phyloP scores from a whole-genome alignment of 2,113 vertebrate genomes.

The Hyperopisus bebe region DNA sequence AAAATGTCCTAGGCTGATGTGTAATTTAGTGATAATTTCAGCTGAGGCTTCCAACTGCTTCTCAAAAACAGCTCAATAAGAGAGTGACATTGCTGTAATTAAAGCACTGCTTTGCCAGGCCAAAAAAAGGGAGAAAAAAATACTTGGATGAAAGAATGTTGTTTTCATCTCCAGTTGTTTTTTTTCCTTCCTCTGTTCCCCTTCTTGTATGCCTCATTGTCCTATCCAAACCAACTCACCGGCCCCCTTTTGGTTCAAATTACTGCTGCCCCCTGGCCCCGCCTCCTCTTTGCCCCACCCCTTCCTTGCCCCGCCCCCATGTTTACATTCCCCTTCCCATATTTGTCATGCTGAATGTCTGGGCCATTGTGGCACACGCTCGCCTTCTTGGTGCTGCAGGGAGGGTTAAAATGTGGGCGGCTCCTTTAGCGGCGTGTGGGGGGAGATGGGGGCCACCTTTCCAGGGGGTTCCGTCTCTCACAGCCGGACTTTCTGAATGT shows the following conservation, averaged over 20 bases:
- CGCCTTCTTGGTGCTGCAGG: constrained; percentile 43
- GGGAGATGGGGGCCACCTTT: constrained; percentile 32
- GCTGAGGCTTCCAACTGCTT: constrained; percentile 36
- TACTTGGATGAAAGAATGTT: constrained; percentile 57
- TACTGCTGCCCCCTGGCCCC: constrained; percentile 48
- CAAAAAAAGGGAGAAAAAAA: constrained; percentile 31
- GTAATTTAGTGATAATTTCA: constrained; percentile 45
- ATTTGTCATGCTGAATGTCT: constrained; percentile 59
- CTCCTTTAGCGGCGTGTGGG: constrained; percentile 12
- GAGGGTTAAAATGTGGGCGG: not conserved
- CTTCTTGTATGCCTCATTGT: not conserved
- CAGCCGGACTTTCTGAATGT: not conserved
- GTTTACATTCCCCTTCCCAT: constrained; percentile 76
- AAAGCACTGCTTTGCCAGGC: constrained; percentile 51
- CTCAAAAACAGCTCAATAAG: constrained; percentile 34
- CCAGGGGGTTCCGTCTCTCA: constrained; percentile 9
- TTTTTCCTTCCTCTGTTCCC: not conserved
- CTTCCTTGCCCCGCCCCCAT: constrained; percentile 57
- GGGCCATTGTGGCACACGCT: constrained; percentile 42
- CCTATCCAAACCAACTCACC: not conserved
- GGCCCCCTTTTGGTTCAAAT: constrained; percentile 55
- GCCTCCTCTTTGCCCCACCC: not conserved
- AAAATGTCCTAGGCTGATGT: constrained; percentile 33
- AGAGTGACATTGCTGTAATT: constrained; percentile 51
- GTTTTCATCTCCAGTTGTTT: constrained; percentile 42